Base-by-base conservation (phyloP, 2,888 invertebrate species). In the Eupithecia centaureata region DNA sequence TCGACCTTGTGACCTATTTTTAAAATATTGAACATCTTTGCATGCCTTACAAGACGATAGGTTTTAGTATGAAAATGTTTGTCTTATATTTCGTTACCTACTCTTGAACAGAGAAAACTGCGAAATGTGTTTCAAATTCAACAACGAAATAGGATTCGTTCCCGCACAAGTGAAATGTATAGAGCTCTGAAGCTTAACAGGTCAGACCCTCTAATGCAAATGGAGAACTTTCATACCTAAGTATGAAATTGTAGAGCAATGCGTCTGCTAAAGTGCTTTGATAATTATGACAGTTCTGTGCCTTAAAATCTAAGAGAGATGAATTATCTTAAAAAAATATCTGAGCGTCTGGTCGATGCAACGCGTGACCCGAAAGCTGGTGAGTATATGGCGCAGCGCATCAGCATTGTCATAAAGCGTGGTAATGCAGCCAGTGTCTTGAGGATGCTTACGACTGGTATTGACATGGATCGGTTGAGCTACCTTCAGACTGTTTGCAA, bases 1-100 rank as follows among this genome's bases (percentile, higher is more conserved):
- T 15, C 52, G 27, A 27, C 15, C 27, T 27, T 56, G 15, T 56
- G n/a, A 56, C 56, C 56, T 56, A 30, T 30, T 56, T 56, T 30
- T 27, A 8, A 51, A 27, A 52, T 52, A 15, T 52, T 27, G 52
- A 15, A 27, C 27, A 15, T 27, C 27, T 54, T 22, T 22, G 12
- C 18, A 18, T 18, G 2, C 10, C 42, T 8, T 2, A 42, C 38
- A 18, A 42, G 18, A 2, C 18, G 38, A 38, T n/a, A n/a, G 42
- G 18, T 18, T 42, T 42, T 42, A 2, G 42, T 2, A 18, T 18
- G 42, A 18, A 42, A 18, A 42, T 42, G 18, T 42, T 18, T 10
- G 18, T 42, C 18, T n/a, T 18, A 8, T 8, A 42, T 42, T 18
- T 8, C 18, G 42, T 18, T 42, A 42, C n/a, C n/a, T n/a, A n/a